These are phyloP conservation scores for Trichopoda pennipes DNA, from an alignment of 2,888 invertebrate genomes.

Conservation along the genomic window DNA sequence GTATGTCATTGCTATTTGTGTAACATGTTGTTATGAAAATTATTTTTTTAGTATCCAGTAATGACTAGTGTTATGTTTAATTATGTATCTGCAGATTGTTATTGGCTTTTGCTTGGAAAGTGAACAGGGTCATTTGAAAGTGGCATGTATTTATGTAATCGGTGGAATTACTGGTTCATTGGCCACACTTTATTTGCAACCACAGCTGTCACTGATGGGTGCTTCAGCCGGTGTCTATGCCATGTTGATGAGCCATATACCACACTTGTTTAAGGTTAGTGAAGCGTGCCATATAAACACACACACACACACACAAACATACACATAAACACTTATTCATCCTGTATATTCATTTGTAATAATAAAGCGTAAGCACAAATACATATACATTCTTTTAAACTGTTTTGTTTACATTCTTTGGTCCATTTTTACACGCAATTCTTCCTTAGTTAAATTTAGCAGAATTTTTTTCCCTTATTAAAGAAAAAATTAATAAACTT, in stretches of 20 bases:
- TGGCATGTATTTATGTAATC: constrained; percentile 86
- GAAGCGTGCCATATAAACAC: constrained; percentile 36
- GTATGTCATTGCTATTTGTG: too few species aligned
- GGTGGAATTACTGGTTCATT: constrained; percentile 90
- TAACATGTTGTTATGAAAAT: too few species aligned
- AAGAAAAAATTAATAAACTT: neutral
- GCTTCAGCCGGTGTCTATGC: constrained; percentile 96
- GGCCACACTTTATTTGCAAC: constrained; percentile 88
- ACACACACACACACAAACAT: too few species aligned
- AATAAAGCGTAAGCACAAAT: too few species aligned
- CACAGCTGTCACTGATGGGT: constrained; percentile 89
- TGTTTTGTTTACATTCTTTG: constrained; percentile 23
- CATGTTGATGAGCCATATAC: constrained; percentile 91
- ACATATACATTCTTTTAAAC: neutral
- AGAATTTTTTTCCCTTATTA: neutral
- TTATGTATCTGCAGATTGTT: constrained; percentile 69
- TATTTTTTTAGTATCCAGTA: too few species aligned
- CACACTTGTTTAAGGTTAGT: constrained; percentile 88
- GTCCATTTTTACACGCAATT: neutral
- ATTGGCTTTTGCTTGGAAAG: constrained; percentile 82
- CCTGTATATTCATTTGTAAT: too few species aligned
- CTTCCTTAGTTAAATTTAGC: neutral
- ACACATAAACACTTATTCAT: too few species aligned
- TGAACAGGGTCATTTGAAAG: constrained; percentile 89
- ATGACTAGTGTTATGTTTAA: too few species aligned